Conservation (phyloP, 2,797 vertebrate species). For the Dendrocincla tyrannina region DNA sequence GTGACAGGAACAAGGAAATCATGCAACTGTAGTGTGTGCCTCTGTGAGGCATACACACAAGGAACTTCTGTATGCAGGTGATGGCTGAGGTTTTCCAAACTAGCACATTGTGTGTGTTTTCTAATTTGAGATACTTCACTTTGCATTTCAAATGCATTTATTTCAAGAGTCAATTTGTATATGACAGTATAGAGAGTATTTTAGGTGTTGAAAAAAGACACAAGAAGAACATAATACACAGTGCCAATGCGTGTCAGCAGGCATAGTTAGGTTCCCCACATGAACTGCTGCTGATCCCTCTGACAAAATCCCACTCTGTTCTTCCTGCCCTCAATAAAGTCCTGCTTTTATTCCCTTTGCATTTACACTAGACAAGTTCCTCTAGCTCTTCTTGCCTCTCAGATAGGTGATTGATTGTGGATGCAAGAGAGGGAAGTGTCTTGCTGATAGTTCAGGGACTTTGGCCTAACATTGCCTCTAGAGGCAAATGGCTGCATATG, state of each 20-base stretch:
- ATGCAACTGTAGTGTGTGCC: not conserved
- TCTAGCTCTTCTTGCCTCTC: not conserved
- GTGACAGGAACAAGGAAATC: not conserved
- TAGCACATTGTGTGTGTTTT: not conserved
- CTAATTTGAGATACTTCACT: not conserved
- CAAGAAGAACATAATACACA: not conserved
- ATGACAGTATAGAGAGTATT: not conserved
- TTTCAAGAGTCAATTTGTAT: not conserved
- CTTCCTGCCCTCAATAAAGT: not conserved
- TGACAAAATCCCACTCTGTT: not conserved
- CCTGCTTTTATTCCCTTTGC: not conserved
- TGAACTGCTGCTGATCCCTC: not conserved
- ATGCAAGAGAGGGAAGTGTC: not conserved
- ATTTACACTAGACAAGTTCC: not conserved
- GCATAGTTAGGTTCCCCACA: not conserved
- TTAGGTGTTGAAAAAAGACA: not conserved
- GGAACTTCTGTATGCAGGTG: not conserved
- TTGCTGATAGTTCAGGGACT: not conserved
- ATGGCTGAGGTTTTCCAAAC: not conserved
- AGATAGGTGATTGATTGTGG: not conserved
- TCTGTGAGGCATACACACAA: not conserved
- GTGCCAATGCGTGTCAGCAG: not conserved
- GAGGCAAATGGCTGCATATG: not conserved
- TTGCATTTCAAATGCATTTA: not conserved
- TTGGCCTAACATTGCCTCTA: not conserved